Base-by-base conservation (phyloP, 1,140 invertebrate species). In the Brachionus rotundiformis region DNA sequence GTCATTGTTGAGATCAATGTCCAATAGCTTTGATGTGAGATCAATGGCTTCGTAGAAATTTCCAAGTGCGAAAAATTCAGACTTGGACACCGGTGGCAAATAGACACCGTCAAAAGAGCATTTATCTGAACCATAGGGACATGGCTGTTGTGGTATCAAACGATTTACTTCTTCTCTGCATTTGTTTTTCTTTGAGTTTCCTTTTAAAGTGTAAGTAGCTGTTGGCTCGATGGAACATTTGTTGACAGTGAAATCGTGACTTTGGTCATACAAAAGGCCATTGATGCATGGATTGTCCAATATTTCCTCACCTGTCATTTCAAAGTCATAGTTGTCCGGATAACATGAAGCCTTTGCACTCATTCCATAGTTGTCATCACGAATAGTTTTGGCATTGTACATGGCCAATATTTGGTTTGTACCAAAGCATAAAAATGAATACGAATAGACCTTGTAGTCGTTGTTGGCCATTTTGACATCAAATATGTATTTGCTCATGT, bases 41-140 rank as follows among this genome's bases (percentile, higher is more conserved):
- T 73, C 68, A 44, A 73, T 31, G 1, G 68, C 68, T 73, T 73
- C 68, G 44, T 23, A 73, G 25, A 25, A 73, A 73, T 73, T 73
- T 25, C 68, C 68, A 0, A 73, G n/a, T 13, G 68, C 68, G 36
- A 13, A 73, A 73, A 73, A 73, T 73, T 73, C 36, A 25, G 68
- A 73, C 25, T 79, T 49, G 29, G n/a, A 25, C 23, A 79, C 29
- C 41, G 76, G 31, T 41, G 76, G 76, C 29, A 59, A 39, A 63
- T 79, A 79, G 47, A 79, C 36, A 10, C 33, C 76, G 41, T 79
- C 31, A 41, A 79, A 59, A 33, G 76, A 63, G 6, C 76, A 79
- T 79, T 79, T n/a, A 1, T 44, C 16, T 7, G 6, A 4, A 13
- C 25, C 36, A 71, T 36, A 71, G 2, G 16, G 68, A 73, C 68